Evolutionary conservation across 2,113 vertebrate genomes (phyloP), one percentile per base, ranked within the genome.

Genomic region (Haliaeetus leucogaster): DNA sequence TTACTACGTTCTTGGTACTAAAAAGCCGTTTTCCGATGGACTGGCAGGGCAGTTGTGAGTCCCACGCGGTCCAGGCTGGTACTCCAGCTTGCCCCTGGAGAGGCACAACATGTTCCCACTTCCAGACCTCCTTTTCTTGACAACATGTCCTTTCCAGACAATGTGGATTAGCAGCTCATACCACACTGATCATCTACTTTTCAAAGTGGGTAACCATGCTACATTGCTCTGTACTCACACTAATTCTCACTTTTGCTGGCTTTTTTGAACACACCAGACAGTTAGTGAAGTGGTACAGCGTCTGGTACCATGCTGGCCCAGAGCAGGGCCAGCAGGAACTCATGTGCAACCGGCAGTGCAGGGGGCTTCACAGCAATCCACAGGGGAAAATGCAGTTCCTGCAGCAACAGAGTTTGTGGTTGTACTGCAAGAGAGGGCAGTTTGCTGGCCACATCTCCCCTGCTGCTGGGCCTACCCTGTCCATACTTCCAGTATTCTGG

Each of bases 21-120:
- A 90, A 86, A 56, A 90, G 52, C 15, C 2, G 0, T 74, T 91
- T 94, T 86, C 61, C 0, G 2, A 63, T 36, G 47, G 55, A 20
- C 47, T 74, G 81, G 20, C 22, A 72, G 65, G 78, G 56, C 59
- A 74, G 47, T 32, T 6, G 0, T 0, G 8, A 55, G 32, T 73
- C 81, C 73, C 53, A 5, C 0, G 0, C 4, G 6, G 53, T 34
- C 67, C 80, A 89, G 25, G 36, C 7, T 2, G 3, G 29, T 26
- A 45, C 13, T 68, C 30, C 67, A 86, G 36, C 63, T 84, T 58
- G 20, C 7, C 65, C 36, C 70, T 77, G 66, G 32, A 88, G 88
- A 43, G 16, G 20, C 38, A 89, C 18, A 53, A 34, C 1, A 1
- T 16, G 10, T 48, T 91, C 42, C 42, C 8, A 23, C 29, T 73